Evolutionary conservation across 2,888 invertebrate species (phyloP).

Genomic region (Lasioglossum leucozonium): DNA sequence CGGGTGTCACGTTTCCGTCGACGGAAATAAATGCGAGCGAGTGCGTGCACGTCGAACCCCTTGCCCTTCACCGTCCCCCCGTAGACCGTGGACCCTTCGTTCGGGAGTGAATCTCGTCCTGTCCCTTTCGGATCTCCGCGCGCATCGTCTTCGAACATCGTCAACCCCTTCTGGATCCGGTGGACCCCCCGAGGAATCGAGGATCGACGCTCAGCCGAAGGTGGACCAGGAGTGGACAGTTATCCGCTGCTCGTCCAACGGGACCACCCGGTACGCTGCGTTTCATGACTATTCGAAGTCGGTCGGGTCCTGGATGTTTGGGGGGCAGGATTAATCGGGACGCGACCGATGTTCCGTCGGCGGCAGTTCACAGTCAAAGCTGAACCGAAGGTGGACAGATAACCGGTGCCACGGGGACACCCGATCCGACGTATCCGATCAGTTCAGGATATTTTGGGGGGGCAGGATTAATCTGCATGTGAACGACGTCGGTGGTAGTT

Average conservation of each 20-base stretch:
- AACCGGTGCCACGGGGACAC: no score
- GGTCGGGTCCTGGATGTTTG: not conserved
- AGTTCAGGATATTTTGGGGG: not conserved
- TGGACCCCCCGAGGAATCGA: not conserved
- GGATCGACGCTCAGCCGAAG: not conserved
- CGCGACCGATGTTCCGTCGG: not conserved
- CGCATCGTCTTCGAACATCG: not conserved
- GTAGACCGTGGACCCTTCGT: not conserved
- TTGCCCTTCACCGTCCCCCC: not conserved
- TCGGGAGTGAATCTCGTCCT: not conserved
- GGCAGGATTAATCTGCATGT: not conserved
- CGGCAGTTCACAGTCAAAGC: not conserved
- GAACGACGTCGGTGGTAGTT: not conserved
- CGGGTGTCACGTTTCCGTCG: slow-evolving; percentile 74
- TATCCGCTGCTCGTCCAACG: not conserved
- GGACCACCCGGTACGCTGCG: not conserved
- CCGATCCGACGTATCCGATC: no score
- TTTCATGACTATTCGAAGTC: not conserved
- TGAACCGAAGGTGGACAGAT: not conserved
- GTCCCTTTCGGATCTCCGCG: not conserved
- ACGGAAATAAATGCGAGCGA: slow-evolving; percentile 64
- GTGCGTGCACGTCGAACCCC: slow-evolving; percentile 30
- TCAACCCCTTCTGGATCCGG: not conserved
- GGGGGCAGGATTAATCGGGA: not conserved
- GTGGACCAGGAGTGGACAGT: not conserved